Evolutionary conservation across 2,888 invertebrate genomes (phyloP).

Genomic region (Neoitamus cyanurus): DNA sequence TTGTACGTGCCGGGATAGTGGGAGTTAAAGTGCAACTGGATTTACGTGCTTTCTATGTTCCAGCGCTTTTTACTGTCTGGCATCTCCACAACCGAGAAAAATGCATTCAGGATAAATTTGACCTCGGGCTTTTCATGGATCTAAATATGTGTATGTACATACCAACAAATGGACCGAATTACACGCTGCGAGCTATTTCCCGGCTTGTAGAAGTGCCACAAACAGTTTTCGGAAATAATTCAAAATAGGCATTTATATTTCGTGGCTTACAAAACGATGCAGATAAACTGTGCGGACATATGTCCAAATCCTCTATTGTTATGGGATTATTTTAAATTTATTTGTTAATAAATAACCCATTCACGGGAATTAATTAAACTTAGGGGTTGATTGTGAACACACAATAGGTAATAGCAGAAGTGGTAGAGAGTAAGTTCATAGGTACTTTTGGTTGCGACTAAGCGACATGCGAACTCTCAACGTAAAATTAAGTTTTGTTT

Average conservation of each 20-base stretch:
- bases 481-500: too few species aligned
- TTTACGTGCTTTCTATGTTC: background rate
- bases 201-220: background rate
- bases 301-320: background rate
- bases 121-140: background rate
- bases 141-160: background rate
- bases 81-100: background rate
- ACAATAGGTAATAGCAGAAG: too few species aligned
- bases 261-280: background rate
- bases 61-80: background rate
- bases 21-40: background rate
- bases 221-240: conserved; percentile 1
- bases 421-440: too few species aligned
- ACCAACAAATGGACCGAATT: background rate
- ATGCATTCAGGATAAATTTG: background rate
- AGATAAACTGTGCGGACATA: background rate
- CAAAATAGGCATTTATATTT: background rate
- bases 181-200: background rate
- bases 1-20: background rate
- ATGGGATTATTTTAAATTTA: background rate
- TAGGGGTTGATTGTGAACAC: too few species aligned
- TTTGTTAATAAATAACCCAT: too few species aligned
- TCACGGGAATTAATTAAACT: too few species aligned
- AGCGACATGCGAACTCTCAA: too few species aligned
- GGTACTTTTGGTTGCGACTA: too few species aligned